Evolutionary conservation across 2,113 vertebrate genomes (phyloP), one percentile per base, ranked within the genome.

Genomic region (Strigops habroptila): DNA sequence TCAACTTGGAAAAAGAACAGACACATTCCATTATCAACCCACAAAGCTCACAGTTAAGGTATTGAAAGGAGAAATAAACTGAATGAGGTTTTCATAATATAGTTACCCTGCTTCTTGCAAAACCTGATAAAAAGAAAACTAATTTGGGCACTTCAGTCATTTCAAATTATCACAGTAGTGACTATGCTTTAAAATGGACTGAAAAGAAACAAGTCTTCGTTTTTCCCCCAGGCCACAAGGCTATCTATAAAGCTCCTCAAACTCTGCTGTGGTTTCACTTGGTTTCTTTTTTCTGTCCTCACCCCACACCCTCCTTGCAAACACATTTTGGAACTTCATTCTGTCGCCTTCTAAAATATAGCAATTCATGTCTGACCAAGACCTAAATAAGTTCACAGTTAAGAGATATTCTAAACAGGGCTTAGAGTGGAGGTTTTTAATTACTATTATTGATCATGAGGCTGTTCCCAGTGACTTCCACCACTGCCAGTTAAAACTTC

Each of bases 1-100:
- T 60, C 71, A 86, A 8, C 64, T 93, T 82, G 65, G 79, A 90
- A 93, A 89, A 94, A 74, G 82, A 96, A 73, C 57, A 85, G 73
- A 74, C 35, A 57, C 64, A 64, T 81, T 86, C 82, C 55, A 3
- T 70, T 94, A 62, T 90, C 70, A 74, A 82, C 12, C 4, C 84
- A 80, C 51, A 91, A 73, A 93, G 63, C 53, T 70, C 27, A 14
- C 64, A 86, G 88, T 85, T 78, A 86, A 82, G 35, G 82, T 76
- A 96, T 67, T 19, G 3, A 93, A 91, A 88, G 0, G 10, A 95
- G 62, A 93, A 95, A 89, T 80, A 77, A 88, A 71, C 28, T n/a
- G 52, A 84, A 69, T 64, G 33, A 91, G 69, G 44, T 87, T 91
- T 84, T 80, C 31, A 8, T 59, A 94, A 82, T 62, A 68, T 1